A percentile compares a stretch with the other conserved stretches of the same genome.
These are phyloP conservation scores for Madoqua kirkii DNA, from an alignment of 2,113 vertebrate species.

Conservation along the genomic window DNA sequence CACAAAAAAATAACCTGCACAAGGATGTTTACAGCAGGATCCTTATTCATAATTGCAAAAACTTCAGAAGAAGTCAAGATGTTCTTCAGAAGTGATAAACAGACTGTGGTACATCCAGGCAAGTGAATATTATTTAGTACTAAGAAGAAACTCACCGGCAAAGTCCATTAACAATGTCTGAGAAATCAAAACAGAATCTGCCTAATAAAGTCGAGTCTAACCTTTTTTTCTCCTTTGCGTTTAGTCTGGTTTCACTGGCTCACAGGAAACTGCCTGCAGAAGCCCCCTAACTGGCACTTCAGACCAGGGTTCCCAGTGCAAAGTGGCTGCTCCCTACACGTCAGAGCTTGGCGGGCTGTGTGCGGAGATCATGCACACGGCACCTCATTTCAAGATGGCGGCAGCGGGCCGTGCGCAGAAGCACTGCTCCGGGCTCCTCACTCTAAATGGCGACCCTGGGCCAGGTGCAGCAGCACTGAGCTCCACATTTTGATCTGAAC, in stretches of 20 bases:
- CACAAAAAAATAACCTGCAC: not conserved
- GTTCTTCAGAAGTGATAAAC: not conserved
- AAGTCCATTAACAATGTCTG: not conserved
- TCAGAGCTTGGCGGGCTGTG: not conserved
- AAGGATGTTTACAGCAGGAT: not conserved
- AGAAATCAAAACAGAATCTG: not conserved
- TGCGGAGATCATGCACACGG: not conserved
- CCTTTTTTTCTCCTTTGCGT: not conserved
- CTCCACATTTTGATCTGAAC: not conserved
- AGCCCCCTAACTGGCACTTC: not conserved
- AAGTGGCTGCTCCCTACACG: not conserved
- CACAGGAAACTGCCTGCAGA: not conserved
- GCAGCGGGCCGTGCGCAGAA: accelerated
- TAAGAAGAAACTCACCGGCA: not conserved
- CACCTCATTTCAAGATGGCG: not conserved
- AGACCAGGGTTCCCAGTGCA: not conserved
- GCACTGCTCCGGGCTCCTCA: accelerated
- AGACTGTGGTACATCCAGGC: not conserved
- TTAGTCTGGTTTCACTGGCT: not conserved
- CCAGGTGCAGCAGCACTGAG: not conserved
- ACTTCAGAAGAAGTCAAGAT: not conserved
- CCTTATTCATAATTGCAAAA: not conserved
- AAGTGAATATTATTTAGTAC: not conserved
- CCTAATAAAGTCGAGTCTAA: not conserved
- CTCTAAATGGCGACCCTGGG: not conserved